phyloP scores from a whole-genome alignment of 2,797 vertebrate species.

The Helicolenus hilgendorfi region DNA sequence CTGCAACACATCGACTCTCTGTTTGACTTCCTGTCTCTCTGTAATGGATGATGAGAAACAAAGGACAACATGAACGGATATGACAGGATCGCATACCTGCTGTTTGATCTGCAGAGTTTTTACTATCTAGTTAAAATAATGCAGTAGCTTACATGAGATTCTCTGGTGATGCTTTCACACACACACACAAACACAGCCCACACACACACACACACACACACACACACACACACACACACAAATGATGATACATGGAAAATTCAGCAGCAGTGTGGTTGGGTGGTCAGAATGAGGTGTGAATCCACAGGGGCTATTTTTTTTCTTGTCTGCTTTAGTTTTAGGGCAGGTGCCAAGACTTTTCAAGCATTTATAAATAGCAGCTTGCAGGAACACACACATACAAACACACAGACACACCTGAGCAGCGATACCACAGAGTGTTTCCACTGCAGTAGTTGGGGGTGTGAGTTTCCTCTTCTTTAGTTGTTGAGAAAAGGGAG shows the following conservation, averaged over 20 bases:
- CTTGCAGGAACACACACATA: not conserved
- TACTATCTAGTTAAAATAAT: not conserved
- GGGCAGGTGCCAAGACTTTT: not conserved
- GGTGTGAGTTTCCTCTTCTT: not conserved
- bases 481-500: not conserved
- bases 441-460: not conserved
- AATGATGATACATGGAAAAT: slow-evolving; percentile 19
- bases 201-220: too few relatives aligned
- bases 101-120: not conserved
- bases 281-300: slow-evolving; percentile 32
- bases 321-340: not conserved
- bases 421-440: not conserved
- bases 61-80: not conserved
- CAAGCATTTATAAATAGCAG: not conserved
- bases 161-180: not conserved
- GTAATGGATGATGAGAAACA: not conserved
- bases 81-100: not conserved
- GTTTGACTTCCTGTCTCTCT: not conserved
- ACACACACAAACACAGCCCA: too few relatives aligned
- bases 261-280: slow-evolving; percentile 21
- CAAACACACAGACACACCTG: not conserved
- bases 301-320: not conserved
- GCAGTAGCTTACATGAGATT: not conserved
- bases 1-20: not conserved
- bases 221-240: not conserved